These are phyloP conservation scores for Sakesphorus luctuosus DNA, from an alignment of 2,113 vertebrate species.

Conservation along the genomic window DNA sequence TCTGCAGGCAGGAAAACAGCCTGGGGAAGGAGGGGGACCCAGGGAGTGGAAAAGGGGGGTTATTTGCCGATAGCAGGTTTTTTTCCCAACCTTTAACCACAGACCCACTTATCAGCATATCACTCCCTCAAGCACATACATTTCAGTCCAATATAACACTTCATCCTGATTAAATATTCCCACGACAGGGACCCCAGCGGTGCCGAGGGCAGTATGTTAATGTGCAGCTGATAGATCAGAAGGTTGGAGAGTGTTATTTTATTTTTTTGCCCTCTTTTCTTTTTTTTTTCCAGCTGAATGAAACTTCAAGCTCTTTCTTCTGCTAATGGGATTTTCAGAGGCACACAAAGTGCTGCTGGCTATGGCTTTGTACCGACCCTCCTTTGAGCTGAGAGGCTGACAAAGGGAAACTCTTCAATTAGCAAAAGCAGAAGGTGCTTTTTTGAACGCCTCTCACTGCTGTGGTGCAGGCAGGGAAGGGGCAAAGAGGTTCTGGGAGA, in stretches of 20 bases:
- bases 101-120: background rate
- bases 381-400: conserved; percentile 38
- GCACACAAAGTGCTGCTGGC: conserved; percentile 66
- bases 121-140: background rate
- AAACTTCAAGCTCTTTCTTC: conserved; percentile 69
- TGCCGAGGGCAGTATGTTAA: background rate
- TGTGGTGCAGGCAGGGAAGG: background rate
- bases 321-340: conserved; percentile 72
- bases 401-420: conserved; percentile 69
- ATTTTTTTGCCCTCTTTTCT: background rate
- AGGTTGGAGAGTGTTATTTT: background rate
- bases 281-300: conserved; percentile 32
- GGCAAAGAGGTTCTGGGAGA: background rate
- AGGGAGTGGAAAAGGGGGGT: background rate
- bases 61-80: background rate
- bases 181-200: background rate
- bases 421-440: conserved; percentile 51
- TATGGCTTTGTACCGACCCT: conserved; percentile 52
- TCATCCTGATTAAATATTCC: conserved; percentile 31
- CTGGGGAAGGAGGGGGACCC: background rate
- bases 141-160: conserved; percentile 19
- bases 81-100: background rate
- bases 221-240: conserved; percentile 29
- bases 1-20: background rate
- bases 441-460: background rate